Percentiles rank a stretch among this genome's conserved stretches.
These are phyloP conservation scores for Calosoma granatense DNA, from an alignment of 1,140 invertebrate genomes.

Conservation along the genomic window DNA sequence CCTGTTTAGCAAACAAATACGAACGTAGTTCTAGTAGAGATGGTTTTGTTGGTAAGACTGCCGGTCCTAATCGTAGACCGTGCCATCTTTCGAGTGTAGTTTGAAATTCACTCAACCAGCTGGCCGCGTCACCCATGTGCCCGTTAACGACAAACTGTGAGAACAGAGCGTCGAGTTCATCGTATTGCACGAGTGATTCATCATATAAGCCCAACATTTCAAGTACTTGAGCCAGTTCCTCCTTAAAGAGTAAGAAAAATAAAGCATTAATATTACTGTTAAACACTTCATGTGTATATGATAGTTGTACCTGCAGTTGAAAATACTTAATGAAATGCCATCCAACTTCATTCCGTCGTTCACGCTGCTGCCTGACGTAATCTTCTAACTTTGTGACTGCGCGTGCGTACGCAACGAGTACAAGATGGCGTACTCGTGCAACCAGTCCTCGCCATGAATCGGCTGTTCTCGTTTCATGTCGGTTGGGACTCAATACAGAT, in stretches of 20 bases:
- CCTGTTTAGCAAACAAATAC: constrained; percentile 90
- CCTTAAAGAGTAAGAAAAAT: constrained; percentile 50
- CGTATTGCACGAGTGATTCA: constrained; percentile 92
- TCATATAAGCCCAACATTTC: constrained; percentile 90
- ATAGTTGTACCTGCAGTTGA: constrained; percentile 62
- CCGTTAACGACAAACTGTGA: constrained; percentile 93
- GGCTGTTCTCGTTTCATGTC: constrained; percentile 74
- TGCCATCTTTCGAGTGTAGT: constrained; percentile 69
- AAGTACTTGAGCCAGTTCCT: constrained; percentile 89
- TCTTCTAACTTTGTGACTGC: constrained; percentile 82
- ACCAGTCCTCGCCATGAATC: constrained; percentile 85
- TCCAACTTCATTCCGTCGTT: constrained; percentile 76
- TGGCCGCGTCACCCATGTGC: constrained; percentile 68
- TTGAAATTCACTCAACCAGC: constrained; percentile 71
- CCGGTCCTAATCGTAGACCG: constrained; percentile 58
- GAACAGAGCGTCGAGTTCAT: constrained; percentile 94
- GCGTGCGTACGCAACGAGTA: constrained; percentile 80
- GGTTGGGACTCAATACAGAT: constrained; percentile 81
- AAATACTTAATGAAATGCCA: constrained; percentile 96
- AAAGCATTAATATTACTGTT: background rate
- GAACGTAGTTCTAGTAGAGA: constrained; percentile 80
- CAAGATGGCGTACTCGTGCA: constrained; percentile 66
- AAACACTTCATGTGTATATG: background rate
- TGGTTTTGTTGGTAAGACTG: constrained; percentile 23
- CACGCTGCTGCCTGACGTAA: constrained; percentile 77